Conservation (phyloP, 2,888 invertebrate species). For the Lasius platythorax region DNA sequence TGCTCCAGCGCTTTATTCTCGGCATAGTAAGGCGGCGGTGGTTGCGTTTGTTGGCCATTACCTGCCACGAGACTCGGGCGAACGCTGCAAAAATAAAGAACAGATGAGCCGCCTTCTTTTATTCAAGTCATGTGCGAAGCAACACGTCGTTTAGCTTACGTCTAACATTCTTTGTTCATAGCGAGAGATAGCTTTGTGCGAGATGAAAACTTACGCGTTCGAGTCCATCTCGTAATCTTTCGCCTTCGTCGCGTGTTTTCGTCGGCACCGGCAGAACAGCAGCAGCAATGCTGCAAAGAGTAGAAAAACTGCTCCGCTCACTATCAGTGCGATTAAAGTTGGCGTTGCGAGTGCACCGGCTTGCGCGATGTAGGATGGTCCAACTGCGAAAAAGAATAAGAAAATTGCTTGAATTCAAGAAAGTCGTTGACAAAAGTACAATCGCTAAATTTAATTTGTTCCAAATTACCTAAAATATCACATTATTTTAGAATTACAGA, state of each 20-base stretch:
- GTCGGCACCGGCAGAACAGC: conserved; percentile 94
- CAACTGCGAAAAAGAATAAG: conserved; percentile 88
- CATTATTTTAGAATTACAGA: background rate
- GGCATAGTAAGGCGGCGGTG: conserved; percentile 96
- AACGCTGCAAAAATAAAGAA: conserved; percentile 86
- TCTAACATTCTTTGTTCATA: background rate
- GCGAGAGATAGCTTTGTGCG: background rate
- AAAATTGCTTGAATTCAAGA: background rate
- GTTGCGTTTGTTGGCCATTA: conserved; percentile 91
- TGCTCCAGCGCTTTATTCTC: conserved; percentile 97
- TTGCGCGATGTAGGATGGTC: conserved; percentile 93
- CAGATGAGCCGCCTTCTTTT: conserved; percentile 16
- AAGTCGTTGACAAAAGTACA: background rate
- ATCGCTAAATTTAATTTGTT: background rate
- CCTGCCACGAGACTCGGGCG: conserved; percentile 93
- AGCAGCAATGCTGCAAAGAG: conserved; percentile 92
- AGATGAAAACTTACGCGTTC: conserved; percentile 84
- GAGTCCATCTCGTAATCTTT: conserved; percentile 97
- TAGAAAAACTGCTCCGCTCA: conserved; percentile 93
- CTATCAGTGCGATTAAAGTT: conserved; percentile 92
- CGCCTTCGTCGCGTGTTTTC: conserved; percentile 92
- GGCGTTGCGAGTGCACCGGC: conserved; percentile 92
- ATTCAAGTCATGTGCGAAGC: conserved; percentile 14
- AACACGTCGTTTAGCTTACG: background rate
- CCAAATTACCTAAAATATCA: background rate